Evolutionary conservation across 2,888 invertebrate species (phyloP), one percentile per base, ranked within the genome.

Genomic region (Leptopilina myrica): DNA sequence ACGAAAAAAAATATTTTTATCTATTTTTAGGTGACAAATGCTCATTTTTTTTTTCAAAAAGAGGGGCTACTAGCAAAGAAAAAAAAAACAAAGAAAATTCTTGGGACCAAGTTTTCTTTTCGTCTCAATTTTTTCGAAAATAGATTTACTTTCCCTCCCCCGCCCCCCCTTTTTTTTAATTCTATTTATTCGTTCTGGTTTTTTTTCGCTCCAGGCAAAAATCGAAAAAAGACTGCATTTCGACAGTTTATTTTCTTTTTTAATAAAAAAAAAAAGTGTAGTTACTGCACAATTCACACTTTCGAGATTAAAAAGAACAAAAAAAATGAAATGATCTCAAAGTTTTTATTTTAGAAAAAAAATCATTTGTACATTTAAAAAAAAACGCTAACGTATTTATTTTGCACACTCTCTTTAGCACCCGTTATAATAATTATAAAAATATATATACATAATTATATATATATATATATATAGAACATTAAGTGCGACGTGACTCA

Each of bases 301-400:
- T 76, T 76, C 64, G 73, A 73, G 73, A 65, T 77, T 76, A 53
- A 65, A 83, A 64, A 11, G 2, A 76, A 83, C 83, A 83, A 86
- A 82, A 83, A 88, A 84, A 86, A 86, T 86, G 87, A 86, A 88
- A 89, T 91, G 91, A 91, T 91, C 91, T 91, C 91, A 91, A 73
- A 88, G 87, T 88, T 88, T 87, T 84, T 87, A 87, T 89, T 88
- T 88, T 89, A 87, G 81, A 84, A 81, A 89, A 87, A 84, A 85
- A 11, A 86, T 85, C 85, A 81, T 86, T 88, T 91, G 90, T 91
- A 90, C 86, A 91, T 90, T 49, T 33, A 2, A 2, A 33, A 33
- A 1, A 33, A 33, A 33, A 87, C 86, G 91, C 88, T 90, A 82
- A 88, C 87, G 88, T 90, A 91, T 91, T 91, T 90, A 90, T 91